phyloP scores from a whole-genome alignment of 2,113 vertebrate species.

The Daboia siamensis region DNA sequence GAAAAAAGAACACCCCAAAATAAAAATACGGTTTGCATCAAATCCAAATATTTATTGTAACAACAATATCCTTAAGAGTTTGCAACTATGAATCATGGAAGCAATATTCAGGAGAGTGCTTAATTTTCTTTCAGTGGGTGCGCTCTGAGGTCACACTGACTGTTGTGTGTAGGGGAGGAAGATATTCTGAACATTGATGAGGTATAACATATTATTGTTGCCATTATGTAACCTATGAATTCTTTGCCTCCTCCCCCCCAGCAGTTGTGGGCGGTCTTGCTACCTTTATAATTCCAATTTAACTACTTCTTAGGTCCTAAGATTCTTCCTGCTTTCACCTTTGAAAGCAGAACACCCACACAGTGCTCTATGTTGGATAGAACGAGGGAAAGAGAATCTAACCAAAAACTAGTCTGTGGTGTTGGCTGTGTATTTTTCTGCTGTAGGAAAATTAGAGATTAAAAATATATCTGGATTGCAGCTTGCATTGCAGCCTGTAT shows the following conservation, averaged over 20 bases:
- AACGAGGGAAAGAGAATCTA: background rate
- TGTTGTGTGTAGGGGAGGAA: background rate
- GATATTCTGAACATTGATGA: background rate
- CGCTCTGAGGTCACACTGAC: background rate
- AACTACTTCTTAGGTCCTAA: background rate
- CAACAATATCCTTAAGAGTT: background rate
- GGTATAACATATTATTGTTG: background rate
- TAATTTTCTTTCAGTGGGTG: background rate
- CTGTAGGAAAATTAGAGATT: background rate
- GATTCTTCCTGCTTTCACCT: background rate
- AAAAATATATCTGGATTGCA: background rate
- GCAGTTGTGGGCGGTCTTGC: background rate
- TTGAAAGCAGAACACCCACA: background rate
- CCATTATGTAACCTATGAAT: background rate
- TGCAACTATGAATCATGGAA: background rate
- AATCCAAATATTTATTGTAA: background rate
- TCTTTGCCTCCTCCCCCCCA: background rate
- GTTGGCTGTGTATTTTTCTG: background rate
- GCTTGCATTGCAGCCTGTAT: background rate
- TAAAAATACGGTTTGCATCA: background rate
- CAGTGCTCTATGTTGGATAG: background rate
- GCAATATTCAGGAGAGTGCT: background rate
- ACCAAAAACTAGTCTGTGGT: background rate
- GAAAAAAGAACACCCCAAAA: background rate
- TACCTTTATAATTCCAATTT: background rate